These are phyloP conservation scores for Mechanitis mazaeus DNA, from an alignment of 2,888 invertebrate genomes.

Conservation along the genomic window DNA sequence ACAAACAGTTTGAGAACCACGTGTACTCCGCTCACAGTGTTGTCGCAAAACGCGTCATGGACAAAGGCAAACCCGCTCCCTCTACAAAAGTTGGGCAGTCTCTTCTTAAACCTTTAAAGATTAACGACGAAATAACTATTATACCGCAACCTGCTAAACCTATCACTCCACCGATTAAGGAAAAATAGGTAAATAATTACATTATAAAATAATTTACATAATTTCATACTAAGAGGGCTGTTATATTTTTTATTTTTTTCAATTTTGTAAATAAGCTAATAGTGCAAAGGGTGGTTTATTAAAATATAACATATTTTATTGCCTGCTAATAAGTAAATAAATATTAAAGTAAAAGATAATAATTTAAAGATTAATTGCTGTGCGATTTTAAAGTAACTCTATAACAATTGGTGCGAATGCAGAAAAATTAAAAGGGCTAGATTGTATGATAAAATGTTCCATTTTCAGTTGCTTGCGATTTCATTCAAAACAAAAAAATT, in stretches of 20 bases:
- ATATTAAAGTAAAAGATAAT: no score
- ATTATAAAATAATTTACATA: not conserved
- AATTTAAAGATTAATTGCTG: no score
- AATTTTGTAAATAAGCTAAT: no score
- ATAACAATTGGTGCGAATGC: no score
- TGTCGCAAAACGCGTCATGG: slow-evolving; percentile 83
- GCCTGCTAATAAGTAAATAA: no score
- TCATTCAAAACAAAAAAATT: no score
- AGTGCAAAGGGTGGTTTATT: no score
- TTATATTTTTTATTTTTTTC: not conserved
- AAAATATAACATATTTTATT: no score
- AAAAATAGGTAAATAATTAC: slow-evolving; percentile 40
- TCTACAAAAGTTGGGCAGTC: slow-evolving; percentile 37
- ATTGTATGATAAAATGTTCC: no score
- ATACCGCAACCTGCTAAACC: slow-evolving; percentile 85
- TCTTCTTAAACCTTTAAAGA: slow-evolving; percentile 86
- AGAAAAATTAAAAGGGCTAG: no score
- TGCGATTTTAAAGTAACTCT: no score
- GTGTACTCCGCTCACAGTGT: slow-evolving; percentile 95
- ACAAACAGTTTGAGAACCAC: slow-evolving; percentile 95
- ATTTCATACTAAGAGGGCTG: not conserved
- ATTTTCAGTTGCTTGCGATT: no score
- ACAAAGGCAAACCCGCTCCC: slow-evolving; percentile 51
- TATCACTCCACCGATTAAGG: slow-evolving; percentile 37
- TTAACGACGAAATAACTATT: slow-evolving; percentile 92